Evolutionary conservation across 2,888 invertebrate genomes (phyloP).

Genomic region (Cancer borealis): DNA sequence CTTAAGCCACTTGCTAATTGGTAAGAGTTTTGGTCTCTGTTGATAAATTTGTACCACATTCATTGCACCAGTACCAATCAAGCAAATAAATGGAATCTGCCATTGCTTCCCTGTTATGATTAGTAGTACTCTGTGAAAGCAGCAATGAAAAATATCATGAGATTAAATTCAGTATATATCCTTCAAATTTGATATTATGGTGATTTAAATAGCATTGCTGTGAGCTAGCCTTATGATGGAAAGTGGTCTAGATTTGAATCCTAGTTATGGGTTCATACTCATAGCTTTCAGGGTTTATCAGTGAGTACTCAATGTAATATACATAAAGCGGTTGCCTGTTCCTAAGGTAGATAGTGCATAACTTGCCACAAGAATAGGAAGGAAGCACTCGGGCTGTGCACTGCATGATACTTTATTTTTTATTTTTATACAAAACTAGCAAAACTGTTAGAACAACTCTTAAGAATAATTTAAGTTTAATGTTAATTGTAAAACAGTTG

Average conservation of each 20-base stretch:
- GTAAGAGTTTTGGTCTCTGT: background rate
- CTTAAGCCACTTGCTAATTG: background rate
- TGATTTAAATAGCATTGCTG: background rate
- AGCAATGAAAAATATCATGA: background rate
- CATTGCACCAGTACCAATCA: background rate
- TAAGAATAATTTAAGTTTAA: constrained; percentile 14
- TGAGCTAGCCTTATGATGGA: background rate
- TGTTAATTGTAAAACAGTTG: background rate
- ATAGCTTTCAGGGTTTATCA: background rate
- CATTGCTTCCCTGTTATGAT: background rate
- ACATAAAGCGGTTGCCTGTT: background rate
- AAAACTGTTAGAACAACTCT: constrained; percentile 23
- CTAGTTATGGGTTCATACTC: background rate
- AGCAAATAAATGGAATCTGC: background rate
- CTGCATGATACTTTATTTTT: constrained; percentile 15
- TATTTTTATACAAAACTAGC: background rate
- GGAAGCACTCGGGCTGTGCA: background rate
- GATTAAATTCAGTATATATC: background rate
- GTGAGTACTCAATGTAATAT: background rate
- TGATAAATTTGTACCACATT: background rate
- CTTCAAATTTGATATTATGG: background rate
- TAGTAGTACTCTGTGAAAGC: no score
- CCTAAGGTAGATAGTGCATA: background rate
- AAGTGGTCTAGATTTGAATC: background rate
- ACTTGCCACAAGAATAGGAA: background rate